phyloP scores from a whole-genome alignment of 2,797 vertebrate genomes.

The Otolemur crassicaudatus region DNA sequence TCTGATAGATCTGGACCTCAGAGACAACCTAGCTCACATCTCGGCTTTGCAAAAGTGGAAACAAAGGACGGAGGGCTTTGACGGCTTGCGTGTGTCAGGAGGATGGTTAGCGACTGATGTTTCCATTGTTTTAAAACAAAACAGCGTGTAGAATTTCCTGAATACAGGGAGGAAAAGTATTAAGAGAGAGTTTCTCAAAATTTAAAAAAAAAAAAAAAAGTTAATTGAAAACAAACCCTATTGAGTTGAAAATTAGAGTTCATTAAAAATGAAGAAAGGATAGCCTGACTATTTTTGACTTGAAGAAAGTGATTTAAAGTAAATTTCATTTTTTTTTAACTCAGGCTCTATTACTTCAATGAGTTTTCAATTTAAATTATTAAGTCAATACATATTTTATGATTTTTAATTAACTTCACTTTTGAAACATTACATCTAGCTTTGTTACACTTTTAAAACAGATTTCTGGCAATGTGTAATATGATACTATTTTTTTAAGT shows the following conservation, averaged over 20 bases:
- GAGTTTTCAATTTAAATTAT: constrained; percentile 74
- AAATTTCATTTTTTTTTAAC: constrained; percentile 56
- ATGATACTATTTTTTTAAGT: background rate
- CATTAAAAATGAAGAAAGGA: constrained; percentile 70
- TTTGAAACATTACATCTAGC: constrained; percentile 46
- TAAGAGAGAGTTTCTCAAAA: background rate
- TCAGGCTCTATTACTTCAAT: constrained; percentile 58
- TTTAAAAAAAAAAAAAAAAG: background rate
- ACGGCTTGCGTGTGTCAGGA: background rate
- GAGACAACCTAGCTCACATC: background rate
- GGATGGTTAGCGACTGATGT: background rate
- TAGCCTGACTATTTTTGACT: constrained; percentile 61
- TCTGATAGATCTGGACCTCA: background rate
- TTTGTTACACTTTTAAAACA: constrained; percentile 45
- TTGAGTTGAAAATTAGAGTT: constrained; percentile 52
- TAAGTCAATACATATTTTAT: constrained; percentile 70
- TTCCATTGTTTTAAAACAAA: constrained; percentile 22
- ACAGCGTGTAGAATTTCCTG: background rate
- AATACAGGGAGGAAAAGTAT: background rate
- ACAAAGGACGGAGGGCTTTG: background rate
- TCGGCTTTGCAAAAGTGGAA: background rate
- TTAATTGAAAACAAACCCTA: constrained; percentile 68
- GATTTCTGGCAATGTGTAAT: background rate
- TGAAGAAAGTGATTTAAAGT: constrained; percentile 59
- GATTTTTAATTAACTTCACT: constrained; percentile 72